Percentiles rank a stretch among this genome's conserved stretches.
Conservation (phyloP, 2,113 vertebrate species). For the Origma solitaria region DNA sequence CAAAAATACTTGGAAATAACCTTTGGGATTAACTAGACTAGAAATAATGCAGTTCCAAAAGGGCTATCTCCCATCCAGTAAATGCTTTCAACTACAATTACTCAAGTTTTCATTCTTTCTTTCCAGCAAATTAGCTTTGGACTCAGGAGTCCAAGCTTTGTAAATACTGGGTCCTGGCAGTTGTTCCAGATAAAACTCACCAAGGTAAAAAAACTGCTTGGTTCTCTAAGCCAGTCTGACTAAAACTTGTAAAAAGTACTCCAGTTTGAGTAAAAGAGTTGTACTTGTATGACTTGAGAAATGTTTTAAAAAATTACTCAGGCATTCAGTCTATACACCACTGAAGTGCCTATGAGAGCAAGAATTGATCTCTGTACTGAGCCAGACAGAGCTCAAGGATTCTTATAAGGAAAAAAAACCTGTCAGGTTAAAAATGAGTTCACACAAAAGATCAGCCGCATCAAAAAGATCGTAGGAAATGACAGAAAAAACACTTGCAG, state of each 20-base stretch:
- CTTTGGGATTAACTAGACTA: not conserved
- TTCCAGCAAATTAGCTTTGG: not conserved
- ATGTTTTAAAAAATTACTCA: not conserved
- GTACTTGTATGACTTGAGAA: not conserved
- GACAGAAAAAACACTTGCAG: not conserved
- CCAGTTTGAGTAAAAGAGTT: not conserved
- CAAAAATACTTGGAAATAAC: not conserved
- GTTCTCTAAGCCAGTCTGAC: not conserved
- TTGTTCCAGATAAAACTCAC: not conserved
- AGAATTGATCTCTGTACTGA: not conserved
- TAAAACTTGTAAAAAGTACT: not conserved
- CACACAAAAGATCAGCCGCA: not conserved
- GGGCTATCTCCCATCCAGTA: not conserved
- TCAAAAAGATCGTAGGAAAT: not conserved
- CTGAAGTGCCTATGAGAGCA: not conserved
- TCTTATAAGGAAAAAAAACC: not conserved
- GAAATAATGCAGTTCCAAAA: constrained; percentile 13
- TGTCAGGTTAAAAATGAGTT: not conserved
- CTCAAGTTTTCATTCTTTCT: not conserved
- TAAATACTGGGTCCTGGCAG: not conserved
- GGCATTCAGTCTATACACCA: not conserved
- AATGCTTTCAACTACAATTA: not conserved
- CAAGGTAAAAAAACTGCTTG: not conserved
- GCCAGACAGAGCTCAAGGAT: not conserved
- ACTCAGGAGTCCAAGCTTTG: not conserved